Evolutionary conservation across 2,113 vertebrate species (phyloP), one percentile per base, ranked within the genome.

Genomic region (Muscicapa adusta): DNA sequence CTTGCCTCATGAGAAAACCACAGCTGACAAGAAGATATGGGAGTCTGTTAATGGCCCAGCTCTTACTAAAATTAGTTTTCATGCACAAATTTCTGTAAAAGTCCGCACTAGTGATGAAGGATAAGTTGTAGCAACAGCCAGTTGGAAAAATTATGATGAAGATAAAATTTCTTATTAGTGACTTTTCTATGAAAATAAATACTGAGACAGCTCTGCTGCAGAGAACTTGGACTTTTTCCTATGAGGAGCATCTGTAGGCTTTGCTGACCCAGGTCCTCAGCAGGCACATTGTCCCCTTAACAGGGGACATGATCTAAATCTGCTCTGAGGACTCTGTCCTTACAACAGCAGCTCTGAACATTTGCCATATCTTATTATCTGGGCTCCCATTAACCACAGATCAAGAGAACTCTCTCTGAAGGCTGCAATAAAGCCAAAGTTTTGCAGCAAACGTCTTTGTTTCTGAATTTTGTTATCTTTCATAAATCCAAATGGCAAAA

Each of bases 171-270:
- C 2, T 1, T 65, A 23, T 33, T 54, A 6, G 14, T 65, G 20
- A 48, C 8, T 57, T 18, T 73, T 76, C 76, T 53, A 36, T 86
- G 25, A 28, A 60, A 67, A 78, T 38, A 66, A 78, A 31, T 68
- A 47, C 6, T 53, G 17, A 51, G 22, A 45, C 28, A 70, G 17
- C 23, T 40, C 14, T 25, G 8, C 33, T 81, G 13, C 47, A 45
- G 70, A 72, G 34, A 76, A 42, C 36, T 77, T 3, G 4, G 14
- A 16, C 25, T 48, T 53, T 20, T 38, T 57, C 31, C 36, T 40
- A 0, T 34, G 25, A 36, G 58, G 25, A 60, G n/a, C 0, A 0
- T 42, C 22, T 57, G 5, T 17, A 31, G 29, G 77, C 23, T 60
- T 43, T 54, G 75, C 43, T 91, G 36, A 25, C 12, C 11, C n/a